Evolutionary conservation across 1,140 invertebrate genomes (phyloP).

Genomic region (Drosophila obscura): DNA sequence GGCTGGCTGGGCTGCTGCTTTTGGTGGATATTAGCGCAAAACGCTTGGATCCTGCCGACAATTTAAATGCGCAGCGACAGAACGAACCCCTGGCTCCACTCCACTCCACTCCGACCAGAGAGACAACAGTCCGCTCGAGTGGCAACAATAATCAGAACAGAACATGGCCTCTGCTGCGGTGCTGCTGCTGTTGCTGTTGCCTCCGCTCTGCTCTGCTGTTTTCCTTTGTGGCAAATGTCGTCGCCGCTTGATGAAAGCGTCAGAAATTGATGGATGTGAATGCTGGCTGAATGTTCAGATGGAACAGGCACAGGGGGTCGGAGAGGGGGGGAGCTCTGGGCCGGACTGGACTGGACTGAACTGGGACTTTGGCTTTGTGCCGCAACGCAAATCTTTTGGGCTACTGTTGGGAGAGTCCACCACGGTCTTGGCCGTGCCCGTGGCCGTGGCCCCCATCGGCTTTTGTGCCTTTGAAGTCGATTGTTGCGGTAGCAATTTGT

Average conservation of each 20-base stretch:
- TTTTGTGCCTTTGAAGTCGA: conserved; percentile 68
- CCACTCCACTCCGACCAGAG: conserved; percentile 1
- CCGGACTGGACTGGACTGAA: conserved; percentile 23
- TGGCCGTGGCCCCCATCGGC: conserved; percentile 29
- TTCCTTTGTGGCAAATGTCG: conserved; percentile 76
- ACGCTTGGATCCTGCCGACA: conserved; percentile 82
- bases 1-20: conserved; percentile 26
- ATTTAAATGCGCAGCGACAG: conserved; percentile 75
- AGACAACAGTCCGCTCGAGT: conserved; percentile 49
- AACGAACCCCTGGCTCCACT: conserved; percentile 14
- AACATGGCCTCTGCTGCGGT: conserved; percentile 53
- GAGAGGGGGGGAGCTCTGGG: conserved; percentile 14
- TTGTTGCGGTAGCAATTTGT: conserved; percentile 79
- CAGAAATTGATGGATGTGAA: conserved; percentile 84
- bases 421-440: too few species aligned
- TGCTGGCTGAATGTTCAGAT: conserved; percentile 54
- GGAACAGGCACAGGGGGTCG: conserved; percentile 8
- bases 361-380: conserved; percentile 63
- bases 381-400: conserved; percentile 79
- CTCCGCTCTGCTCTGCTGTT: conserved; percentile 21
- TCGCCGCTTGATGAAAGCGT: conserved; percentile 80
- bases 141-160: conserved; percentile 81
- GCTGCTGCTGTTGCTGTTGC: conserved; percentile 1
- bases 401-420: conserved; percentile 46
- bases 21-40: conserved; percentile 82